Evolutionary conservation across 2,888 invertebrate species (phyloP).

Genomic region (Ganaspis brasiliensis): DNA sequence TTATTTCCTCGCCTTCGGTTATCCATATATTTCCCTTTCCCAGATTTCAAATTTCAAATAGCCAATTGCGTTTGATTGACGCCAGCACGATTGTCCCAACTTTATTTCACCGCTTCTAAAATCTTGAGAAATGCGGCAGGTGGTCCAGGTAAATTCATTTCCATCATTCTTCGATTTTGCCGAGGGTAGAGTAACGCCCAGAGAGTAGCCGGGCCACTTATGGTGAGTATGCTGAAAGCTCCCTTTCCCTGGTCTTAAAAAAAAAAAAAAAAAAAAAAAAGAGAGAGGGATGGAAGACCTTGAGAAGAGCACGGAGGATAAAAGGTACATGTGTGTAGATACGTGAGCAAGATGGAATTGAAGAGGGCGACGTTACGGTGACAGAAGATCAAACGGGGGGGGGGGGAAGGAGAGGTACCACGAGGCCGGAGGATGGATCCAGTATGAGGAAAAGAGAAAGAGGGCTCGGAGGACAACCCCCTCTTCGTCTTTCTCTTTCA

Average conservation of each 20-base stretch:
- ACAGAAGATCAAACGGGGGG: conserved; percentile 51
- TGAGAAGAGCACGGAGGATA: conserved; percentile 68
- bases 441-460: conserved; percentile 64
- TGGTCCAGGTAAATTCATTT: too few species aligned
- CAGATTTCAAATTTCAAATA: too few species aligned
- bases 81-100: too few species aligned
- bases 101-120: too few species aligned
- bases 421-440: conserved; percentile 54
- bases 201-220: conserved; percentile 57
- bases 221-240: conserved; percentile 45
- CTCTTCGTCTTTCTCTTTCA: conserved; percentile 63
- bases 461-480: conserved; percentile 71
- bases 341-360: conserved; percentile 54
- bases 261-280: conserved; percentile 49
- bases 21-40: conserved; percentile 9
- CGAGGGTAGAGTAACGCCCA: conserved; percentile 53
- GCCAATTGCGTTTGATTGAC: too few species aligned
- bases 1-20: conserved; percentile 24
- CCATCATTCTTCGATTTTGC: too few species aligned
- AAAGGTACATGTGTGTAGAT: conserved; percentile 47
- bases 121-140: too few species aligned
- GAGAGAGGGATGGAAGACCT: conserved; percentile 47
- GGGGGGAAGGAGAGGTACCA: conserved; percentile 58
- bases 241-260: conserved; percentile 44
- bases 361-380: conserved; percentile 52